Evolutionary conservation across 2,113 vertebrate species (phyloP).

Genomic region (Erythrocebus patas): DNA sequence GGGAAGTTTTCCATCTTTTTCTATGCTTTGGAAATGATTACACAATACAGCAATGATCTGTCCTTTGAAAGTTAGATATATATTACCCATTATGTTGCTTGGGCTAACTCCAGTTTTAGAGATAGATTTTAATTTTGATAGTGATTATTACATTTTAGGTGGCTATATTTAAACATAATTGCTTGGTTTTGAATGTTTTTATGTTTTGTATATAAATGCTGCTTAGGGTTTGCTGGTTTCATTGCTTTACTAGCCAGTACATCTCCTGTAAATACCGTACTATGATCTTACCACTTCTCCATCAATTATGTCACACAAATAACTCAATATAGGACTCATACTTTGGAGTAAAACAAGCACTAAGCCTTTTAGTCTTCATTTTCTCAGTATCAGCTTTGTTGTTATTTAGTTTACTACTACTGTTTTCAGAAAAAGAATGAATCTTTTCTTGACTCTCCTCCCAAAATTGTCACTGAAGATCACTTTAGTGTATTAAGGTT

Average conservation of each 20-base stretch:
- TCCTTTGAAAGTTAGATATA: neutral
- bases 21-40: neutral
- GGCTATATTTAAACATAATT: neutral
- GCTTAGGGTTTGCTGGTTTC: neutral
- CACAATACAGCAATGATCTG: neutral
- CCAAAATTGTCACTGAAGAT: neutral
- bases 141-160: neutral
- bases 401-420: neutral
- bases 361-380: neutral
- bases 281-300: neutral
- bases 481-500: neutral
- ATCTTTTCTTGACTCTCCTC: neutral
- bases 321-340: neutral
- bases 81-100: neutral
- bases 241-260: neutral
- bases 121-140: neutral
- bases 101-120: neutral
- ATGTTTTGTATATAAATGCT: neutral
- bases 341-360: neutral
- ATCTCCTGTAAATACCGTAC: neutral
- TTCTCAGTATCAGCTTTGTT: neutral
- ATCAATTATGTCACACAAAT: neutral
- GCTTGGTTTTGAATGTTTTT: neutral
- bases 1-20: neutral
- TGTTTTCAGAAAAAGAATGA: neutral